These are phyloP conservation scores for Phallusia fumigata DNA, from an alignment of 23 tunicate species.

Conservation along the genomic window DNA sequence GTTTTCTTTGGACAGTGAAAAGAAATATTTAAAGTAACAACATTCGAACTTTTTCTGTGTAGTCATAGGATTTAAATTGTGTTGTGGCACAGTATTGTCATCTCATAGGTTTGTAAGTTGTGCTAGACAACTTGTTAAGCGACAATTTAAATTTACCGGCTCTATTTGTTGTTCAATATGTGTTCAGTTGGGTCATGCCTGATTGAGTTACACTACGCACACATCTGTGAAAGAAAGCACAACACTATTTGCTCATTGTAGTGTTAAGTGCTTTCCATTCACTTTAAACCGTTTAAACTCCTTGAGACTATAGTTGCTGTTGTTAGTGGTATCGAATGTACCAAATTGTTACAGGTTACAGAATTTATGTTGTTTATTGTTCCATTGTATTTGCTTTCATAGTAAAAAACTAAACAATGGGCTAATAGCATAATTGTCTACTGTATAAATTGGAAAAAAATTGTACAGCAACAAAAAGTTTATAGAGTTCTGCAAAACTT, in stretches of 20 bases:
- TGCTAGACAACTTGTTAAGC: not conserved
- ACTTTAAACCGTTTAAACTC: not conserved
- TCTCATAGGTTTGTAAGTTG: not conserved
- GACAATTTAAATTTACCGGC: slow-evolving; percentile 67
- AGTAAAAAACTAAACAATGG: too few species aligned
- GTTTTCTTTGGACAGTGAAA: too few species aligned
- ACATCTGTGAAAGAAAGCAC: not conserved
- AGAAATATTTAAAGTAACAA: too few species aligned
- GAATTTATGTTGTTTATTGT: too few species aligned
- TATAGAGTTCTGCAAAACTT: too few species aligned
- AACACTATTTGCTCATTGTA: not conserved
- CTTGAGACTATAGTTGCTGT: not conserved
- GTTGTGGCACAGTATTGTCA: not conserved
- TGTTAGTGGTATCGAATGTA: not conserved
- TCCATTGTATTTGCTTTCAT: too few species aligned
- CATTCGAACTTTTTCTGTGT: not conserved
- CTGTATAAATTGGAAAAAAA: too few species aligned
- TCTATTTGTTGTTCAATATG: slow-evolving; percentile 2
- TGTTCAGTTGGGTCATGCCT: slow-evolving; percentile 17
- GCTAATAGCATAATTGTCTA: too few species aligned
- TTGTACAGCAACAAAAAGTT: too few species aligned
- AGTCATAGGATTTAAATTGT: too few species aligned
- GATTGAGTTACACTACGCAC: slow-evolving; percentile 32
- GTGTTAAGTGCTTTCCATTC: not conserved
- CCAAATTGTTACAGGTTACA: not conserved